A percentile compares a stretch with the other conserved stretches of the same genome.
Conservation (phyloP, 1,140 invertebrate genomes). For the Marisa cornuarietis region DNA sequence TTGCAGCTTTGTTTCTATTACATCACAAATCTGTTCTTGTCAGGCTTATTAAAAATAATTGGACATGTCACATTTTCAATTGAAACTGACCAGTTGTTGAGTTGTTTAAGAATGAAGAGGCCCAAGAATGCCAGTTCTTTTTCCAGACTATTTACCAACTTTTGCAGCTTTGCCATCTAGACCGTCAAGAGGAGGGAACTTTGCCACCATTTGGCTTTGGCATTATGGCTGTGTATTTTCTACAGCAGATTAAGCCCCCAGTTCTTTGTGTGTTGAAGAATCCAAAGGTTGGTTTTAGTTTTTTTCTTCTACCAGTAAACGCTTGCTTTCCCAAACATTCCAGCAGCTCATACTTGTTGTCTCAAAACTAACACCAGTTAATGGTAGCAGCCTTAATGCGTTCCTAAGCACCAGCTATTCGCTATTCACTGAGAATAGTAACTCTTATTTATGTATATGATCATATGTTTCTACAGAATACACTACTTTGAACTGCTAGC, state of each 20-base stretch:
- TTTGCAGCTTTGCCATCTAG: conserved; percentile 60
- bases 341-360: no score
- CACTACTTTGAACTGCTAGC: no score
- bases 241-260: conserved; percentile 58
- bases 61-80: background rate
- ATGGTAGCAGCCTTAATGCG: no score
- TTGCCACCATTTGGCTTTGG: conserved; percentile 59
- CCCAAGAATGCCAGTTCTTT: background rate
- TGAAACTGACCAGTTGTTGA: background rate
- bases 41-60: background rate
- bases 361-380: no score
- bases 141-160: background rate
- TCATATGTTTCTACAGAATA: no score
- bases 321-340: no score
- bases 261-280: conserved; percentile 47
- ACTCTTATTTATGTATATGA: no score
- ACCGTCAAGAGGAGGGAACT: conserved; percentile 59
- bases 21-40: background rate
- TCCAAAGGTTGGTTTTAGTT: conserved; percentile 15
- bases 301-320: background rate
- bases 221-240: conserved; percentile 63
- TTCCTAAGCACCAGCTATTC: no score
- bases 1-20: background rate
- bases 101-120: background rate
- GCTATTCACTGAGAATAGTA: no score